Percentiles rank a stretch among this genome's conserved stretches.
Conservation (phyloP, 1,140 invertebrate species). For the Pteromalus puparum region DNA sequence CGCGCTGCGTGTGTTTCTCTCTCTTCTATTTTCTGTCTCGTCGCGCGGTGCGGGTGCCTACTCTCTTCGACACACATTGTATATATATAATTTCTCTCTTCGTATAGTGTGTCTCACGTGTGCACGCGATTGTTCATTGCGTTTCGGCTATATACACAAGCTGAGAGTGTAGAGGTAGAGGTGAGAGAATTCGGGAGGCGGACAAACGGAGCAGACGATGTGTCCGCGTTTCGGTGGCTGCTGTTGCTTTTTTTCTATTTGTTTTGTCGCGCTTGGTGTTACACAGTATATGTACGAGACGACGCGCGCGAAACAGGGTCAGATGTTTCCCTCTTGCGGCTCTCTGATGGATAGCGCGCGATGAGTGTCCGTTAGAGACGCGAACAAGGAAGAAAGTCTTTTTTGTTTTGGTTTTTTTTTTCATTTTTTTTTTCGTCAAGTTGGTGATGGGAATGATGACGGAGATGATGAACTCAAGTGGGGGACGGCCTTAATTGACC, state of each 20-base stretch:
- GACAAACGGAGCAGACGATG: not conserved
- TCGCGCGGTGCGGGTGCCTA: not conserved
- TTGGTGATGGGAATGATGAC: not conserved
- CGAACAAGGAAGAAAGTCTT: not conserved
- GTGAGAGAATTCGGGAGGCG: not conserved
- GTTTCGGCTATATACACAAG: not conserved
- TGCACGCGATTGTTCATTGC: not conserved
- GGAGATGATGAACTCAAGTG: not conserved
- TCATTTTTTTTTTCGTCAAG: not conserved
- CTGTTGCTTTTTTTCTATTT: slow-evolving; percentile 9
- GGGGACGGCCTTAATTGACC: not conserved
- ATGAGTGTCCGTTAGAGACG: not conserved
- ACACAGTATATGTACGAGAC: not conserved
- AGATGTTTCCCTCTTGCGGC: slow-evolving; percentile 9
- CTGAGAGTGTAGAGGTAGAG: not conserved
- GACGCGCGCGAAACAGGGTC: slow-evolving; percentile 32
- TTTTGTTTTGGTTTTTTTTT: not conserved
- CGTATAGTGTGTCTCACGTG: not conserved
- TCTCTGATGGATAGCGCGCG: slow-evolving; percentile 4
- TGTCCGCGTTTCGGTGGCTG: slow-evolving; percentile 16
- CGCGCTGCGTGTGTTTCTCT: not conserved
- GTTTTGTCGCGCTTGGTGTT: not conserved
- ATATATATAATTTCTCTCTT: not conserved
- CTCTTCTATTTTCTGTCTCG: slow-evolving; percentile 45
- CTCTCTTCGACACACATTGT: slow-evolving; percentile 20